Evolutionary conservation across 2,797 vertebrate species (phyloP).

Genomic region (Rallus crepitans): DNA sequence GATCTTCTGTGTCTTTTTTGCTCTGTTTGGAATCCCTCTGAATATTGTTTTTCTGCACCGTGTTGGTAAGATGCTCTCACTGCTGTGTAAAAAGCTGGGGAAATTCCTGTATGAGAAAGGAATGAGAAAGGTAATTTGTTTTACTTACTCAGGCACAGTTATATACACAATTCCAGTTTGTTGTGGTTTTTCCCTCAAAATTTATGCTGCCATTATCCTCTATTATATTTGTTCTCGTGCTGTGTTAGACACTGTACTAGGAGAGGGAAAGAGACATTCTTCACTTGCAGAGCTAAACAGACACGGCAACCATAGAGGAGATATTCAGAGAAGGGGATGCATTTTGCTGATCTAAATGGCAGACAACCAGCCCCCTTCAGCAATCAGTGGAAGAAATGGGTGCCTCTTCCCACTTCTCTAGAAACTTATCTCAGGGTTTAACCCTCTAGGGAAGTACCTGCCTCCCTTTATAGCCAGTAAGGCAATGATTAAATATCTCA

Average conservation of each 20-base stretch:
- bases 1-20: slow-evolving; percentile 76
- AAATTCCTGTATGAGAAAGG: slow-evolving; percentile 66
- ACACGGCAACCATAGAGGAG: not conserved
- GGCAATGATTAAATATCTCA: not conserved
- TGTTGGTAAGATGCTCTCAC: slow-evolving; percentile 65
- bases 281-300: not conserved
- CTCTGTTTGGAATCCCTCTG: slow-evolving; percentile 75
- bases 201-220: not conserved
- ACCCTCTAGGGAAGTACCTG: not conserved
- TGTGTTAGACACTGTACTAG: not conserved
- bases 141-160: not conserved
- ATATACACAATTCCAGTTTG: not conserved
- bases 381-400: not conserved
- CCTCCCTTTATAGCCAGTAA: not conserved
- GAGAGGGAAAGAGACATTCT: not conserved
- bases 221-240: not conserved
- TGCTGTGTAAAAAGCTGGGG: slow-evolving; percentile 61
- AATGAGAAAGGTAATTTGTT: slow-evolving; percentile 68
- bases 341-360: not conserved
- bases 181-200: not conserved
- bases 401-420: not conserved
- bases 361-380: not conserved
- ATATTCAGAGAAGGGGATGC: not conserved
- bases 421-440: not conserved
- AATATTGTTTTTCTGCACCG: slow-evolving; percentile 74